These are phyloP conservation scores for Sinodicranocentrus sp. DNA, from an alignment of 2,888 invertebrate genomes.

Conservation along the genomic window DNA sequence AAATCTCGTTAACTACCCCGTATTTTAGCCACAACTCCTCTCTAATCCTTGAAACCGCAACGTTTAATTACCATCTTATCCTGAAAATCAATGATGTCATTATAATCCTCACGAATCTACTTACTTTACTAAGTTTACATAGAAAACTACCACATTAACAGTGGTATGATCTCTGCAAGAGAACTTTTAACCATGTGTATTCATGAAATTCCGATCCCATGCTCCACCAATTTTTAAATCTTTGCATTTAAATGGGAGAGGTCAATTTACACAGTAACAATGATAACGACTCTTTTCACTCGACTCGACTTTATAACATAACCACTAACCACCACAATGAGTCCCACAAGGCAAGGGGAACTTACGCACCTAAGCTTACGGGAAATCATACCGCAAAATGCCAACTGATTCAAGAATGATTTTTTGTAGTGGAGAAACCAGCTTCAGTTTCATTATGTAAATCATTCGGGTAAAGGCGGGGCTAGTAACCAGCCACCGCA, in stretches of 20 bases:
- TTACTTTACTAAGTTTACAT: too few species aligned
- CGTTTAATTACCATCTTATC: slow-evolving; percentile 9
- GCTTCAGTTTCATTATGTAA: slow-evolving; percentile 42
- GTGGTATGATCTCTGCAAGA: too few species aligned
- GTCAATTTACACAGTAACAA: slow-evolving; percentile 24
- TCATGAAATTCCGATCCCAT: too few species aligned
- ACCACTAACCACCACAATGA: neutral
- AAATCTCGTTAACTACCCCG: too few species aligned
- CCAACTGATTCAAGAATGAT: neutral
- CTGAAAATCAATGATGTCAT: slow-evolving; percentile 11
- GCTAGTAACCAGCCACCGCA: slow-evolving; percentile 5
- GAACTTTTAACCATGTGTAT: too few species aligned
- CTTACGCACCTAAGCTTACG: neutral
- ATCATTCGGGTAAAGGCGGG: slow-evolving; percentile 29
- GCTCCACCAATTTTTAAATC: too few species aligned
- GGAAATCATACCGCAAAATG: neutral
- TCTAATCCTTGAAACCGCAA: neutral
- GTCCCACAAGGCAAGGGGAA: slow-evolving; percentile 31
- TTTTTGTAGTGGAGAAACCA: slow-evolving; percentile 19
- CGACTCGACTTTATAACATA: too few species aligned
- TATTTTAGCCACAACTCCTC: too few species aligned
- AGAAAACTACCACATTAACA: too few species aligned
- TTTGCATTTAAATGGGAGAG: slow-evolving; percentile 9
- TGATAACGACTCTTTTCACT: slow-evolving; percentile 11
- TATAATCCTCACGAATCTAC: neutral